Base-by-base conservation (phyloP, 2,113 vertebrate species). In the Sisor rabdophorus region DNA sequence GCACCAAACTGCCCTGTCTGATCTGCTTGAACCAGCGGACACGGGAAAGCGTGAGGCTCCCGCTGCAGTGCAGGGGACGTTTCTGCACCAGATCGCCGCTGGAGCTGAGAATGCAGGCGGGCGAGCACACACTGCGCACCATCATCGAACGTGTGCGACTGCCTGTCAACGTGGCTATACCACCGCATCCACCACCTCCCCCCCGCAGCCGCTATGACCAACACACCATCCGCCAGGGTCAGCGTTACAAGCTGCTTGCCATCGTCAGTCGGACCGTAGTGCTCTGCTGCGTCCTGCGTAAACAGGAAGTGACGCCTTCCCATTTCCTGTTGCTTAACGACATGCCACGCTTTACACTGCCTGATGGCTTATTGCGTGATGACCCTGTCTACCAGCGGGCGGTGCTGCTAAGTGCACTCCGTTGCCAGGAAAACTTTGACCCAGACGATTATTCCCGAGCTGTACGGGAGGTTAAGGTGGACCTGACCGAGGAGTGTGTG, bases 1-100 rank as follows among this genome's bases (percentile, higher is more conserved):
- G 84, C 88, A 89, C 75, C 59, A 98, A 97, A 91, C 96, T 96
- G 87, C 96, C 96, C 17, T 99, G 97, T 30, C 87, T 99, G 84
- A 97, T 99, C 89, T 99, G 97, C 82, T 93, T 98, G 94, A 99
- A 99, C 90, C 97, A 98, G 83, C 95, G 97, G 85, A 98, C 97
- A 90, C 98, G 97, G 54, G 96, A 98, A 91, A 99, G 97, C 82
- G 89, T 99, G 82, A 97, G 96, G 88, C 89, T 99, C 55, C 97
- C 97, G 63, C 98, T 99, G 84, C 95, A 95, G 87, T 99, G 97
- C 89, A 93, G 93, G 30, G 97, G 97, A 36, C 95, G 93, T 83
- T 98, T 99, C 88, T 97, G 96, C 90, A 99, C 97, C 0, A 96
- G 97, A 78, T 98, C 95, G 64, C 96, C 95, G 0, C 88, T 96